Base-by-base conservation (phyloP, 35 echinoderm and acorn worm genomes). In the Acanthaster planci region DNA sequence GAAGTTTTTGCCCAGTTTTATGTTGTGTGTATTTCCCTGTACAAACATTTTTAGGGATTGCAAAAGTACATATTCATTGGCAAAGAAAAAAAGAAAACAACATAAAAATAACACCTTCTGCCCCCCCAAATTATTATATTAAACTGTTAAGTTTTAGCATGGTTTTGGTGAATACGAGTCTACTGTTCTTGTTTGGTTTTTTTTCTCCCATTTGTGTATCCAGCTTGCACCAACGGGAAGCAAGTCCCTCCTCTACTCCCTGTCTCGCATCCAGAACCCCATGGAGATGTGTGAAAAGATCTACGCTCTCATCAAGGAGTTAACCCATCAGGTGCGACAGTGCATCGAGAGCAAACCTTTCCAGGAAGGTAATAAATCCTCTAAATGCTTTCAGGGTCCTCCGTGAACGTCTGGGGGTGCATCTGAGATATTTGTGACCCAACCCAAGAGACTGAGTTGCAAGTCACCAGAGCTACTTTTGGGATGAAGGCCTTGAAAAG, bases 221-320 rank as follows among this genome's bases (percentile, higher is more conserved):
- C 72, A 99, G 96, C 56, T 99, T 21, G 85, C 89, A 21, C 88
- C 92, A 37, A 94, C 92, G 55, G 82, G 89, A 12, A 91, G 86
- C 60, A 99, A 94, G 37, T 99, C 96, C 37, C 47, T 99, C 17
- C 51, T 18, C 12, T 86, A 94, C 54, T 93, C 96, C 0, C 60
- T 99, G 60, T 64, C 57, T 12, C 90, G 80, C 64, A 94, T 99
- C 76, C 81, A 90, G 81, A 99, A 92, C 77, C 92, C 96, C 22
- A 86, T 89, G 7, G 75, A 82, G 3, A 99, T 91, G 89, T 99
- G 96, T 86, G 81, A 94, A 78, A 83, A 90, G 37, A 89, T 94
- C 30, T 80, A 88, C 44, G 29, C 67, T 1, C 81, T 94, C 40
- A 99, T 99, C 38, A 88, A 94, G 78, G 64, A 76, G 15, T 60